Evolutionary conservation across 2,113 vertebrate genomes (phyloP).

Genomic region (Daubentonia madagascariensis): DNA sequence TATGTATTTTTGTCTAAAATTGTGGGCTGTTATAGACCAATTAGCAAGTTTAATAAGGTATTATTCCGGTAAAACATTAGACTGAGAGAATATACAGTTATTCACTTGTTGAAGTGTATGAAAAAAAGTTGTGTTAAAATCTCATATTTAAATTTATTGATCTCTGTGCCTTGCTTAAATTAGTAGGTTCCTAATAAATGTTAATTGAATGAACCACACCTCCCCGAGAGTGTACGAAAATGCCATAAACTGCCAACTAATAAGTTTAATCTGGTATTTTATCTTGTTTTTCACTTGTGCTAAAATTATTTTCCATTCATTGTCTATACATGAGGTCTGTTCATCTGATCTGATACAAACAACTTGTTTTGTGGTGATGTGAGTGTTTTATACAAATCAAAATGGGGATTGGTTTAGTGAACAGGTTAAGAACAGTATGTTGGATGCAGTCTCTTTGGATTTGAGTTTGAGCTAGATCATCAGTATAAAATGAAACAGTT

Average conservation of each 20-base stretch:
- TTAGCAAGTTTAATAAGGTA: conserved; percentile 42
- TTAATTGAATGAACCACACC: background rate
- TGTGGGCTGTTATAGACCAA: background rate
- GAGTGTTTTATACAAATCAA: background rate
- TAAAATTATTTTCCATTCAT: background rate
- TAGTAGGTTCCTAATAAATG: background rate
- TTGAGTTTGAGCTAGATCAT: background rate
- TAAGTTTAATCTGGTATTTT: background rate
- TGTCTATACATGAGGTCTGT: background rate
- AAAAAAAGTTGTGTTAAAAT: background rate
- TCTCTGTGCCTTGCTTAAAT: background rate
- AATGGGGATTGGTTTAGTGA: background rate
- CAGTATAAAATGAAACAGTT: background rate
- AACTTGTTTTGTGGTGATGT: background rate
- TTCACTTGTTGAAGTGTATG: background rate
- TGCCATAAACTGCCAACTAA: background rate
- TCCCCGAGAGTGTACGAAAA: background rate
- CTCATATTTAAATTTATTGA: background rate
- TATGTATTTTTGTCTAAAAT: conserved; percentile 38
- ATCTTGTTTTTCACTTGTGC: background rate
- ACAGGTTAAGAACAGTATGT: background rate
- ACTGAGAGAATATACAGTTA: background rate
- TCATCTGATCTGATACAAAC: background rate
- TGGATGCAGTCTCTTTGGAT: background rate
- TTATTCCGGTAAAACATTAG: conserved; percentile 7